phyloP scores from a whole-genome alignment of 2,113 vertebrate genomes.

The Acrocephalus arundinaceus region DNA sequence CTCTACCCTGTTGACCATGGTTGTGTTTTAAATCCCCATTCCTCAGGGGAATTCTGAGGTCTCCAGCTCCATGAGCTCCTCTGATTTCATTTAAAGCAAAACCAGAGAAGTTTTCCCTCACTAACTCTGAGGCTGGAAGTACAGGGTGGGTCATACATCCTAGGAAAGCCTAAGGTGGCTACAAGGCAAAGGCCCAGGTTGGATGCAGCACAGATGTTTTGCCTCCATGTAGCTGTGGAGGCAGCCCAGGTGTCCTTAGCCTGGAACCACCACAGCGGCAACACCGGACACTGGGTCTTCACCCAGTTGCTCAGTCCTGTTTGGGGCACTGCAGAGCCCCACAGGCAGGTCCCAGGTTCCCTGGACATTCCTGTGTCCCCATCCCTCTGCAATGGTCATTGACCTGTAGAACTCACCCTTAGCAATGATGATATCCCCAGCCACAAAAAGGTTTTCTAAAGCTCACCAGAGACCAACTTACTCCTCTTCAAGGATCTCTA shows the following conservation, averaged over 20 bases:
- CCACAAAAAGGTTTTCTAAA: not conserved
- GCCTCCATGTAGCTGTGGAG: not conserved
- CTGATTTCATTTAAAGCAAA: not conserved
- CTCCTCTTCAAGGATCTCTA: not conserved
- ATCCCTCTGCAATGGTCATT: not conserved
- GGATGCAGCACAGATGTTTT: not conserved
- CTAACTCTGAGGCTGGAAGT: not conserved
- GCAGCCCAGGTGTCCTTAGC: not conserved
- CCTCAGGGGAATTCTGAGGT: not conserved
- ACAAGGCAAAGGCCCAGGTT: not conserved
- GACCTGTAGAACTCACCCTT: not conserved
- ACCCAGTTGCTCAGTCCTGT: not conserved
- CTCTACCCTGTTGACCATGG: fast-evolving
- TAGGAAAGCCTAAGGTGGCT: not conserved
- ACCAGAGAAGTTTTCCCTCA: not conserved
- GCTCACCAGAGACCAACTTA: not conserved
- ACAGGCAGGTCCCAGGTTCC: not conserved
- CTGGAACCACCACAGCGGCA: not conserved
- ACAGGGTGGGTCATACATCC: fast-evolving
- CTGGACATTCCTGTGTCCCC: not conserved
- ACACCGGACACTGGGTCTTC: not conserved
- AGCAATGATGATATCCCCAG: not conserved
- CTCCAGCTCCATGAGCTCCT: not conserved
- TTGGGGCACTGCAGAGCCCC: not conserved
- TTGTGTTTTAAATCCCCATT: not conserved